phyloP scores from a whole-genome alignment of 2,888 invertebrate genomes.

The Nasonia oneida region DNA sequence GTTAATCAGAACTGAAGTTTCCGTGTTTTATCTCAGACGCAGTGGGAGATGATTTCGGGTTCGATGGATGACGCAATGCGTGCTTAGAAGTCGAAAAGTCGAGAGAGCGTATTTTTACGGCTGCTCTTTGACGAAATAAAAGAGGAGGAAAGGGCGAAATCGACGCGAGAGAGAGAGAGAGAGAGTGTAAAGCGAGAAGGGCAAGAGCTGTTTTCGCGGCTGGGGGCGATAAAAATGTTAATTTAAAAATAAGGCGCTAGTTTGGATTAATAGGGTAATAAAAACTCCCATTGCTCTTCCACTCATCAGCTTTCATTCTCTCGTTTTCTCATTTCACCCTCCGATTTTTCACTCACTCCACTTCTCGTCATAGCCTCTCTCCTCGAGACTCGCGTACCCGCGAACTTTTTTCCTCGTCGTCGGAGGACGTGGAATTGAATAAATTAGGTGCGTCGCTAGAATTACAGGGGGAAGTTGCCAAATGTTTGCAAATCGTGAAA shows the following conservation, averaged over 20 bases:
- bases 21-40: background rate
- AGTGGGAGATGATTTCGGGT: background rate
- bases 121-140: constrained; percentile 18
- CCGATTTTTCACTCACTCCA: constrained; percentile 57
- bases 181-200: constrained; percentile 62
- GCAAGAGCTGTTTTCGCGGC: constrained; percentile 73
- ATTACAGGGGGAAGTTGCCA: constrained; percentile 66
- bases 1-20: background rate
- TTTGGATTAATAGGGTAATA: constrained; percentile 77
- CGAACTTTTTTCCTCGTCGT: constrained; percentile 58
- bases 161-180: constrained; percentile 30
- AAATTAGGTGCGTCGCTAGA: constrained; percentile 73
- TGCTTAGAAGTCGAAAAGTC: background rate
- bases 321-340: constrained; percentile 57
- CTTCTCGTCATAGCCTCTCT: constrained; percentile 35
- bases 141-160: background rate
- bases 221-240: constrained; percentile 77
- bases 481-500: constrained; percentile 23
- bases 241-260: constrained; percentile 77
- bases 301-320: constrained; percentile 61
- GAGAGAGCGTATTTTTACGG: constrained; percentile 9
- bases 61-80: background rate
- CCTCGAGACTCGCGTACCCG: background rate
- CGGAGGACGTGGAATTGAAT: constrained; percentile 70
- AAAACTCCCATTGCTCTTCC: constrained; percentile 72